Evolutionary conservation across 2,888 invertebrate species (phyloP).

Genomic region (Drosophila sordidula): DNA sequence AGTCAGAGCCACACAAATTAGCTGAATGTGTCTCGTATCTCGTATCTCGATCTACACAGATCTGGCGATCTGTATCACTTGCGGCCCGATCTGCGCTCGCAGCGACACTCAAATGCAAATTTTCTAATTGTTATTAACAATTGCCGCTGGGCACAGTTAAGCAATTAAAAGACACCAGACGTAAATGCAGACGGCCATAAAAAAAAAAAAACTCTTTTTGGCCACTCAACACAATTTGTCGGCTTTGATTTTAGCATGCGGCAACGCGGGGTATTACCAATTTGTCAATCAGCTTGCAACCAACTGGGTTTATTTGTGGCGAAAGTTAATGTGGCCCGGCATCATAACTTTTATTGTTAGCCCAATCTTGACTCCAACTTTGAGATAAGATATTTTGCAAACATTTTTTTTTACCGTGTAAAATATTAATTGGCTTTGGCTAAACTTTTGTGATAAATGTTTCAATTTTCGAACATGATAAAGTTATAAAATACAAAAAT

Average conservation of each 20-base stretch:
- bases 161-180: slow-evolving; percentile 74
- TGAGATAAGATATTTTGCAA: not conserved
- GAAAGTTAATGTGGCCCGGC: too few relatives aligned
- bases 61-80: slow-evolving; percentile 28
- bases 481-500: too few relatives aligned
- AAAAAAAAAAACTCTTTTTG: slow-evolving; percentile 35
- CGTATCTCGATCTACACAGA: slow-evolving; percentile 38
- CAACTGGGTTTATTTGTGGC: too few relatives aligned
- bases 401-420: too few relatives aligned
- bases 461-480: too few relatives aligned
- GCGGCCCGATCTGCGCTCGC: slow-evolving; percentile 20
- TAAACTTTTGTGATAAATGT: too few relatives aligned
- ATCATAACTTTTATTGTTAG: not conserved
- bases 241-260: slow-evolving; percentile 20
- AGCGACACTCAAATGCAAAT: slow-evolving; percentile 56
- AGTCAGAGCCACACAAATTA: slow-evolving; percentile 68
- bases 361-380: not conserved
- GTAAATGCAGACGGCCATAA: slow-evolving; percentile 31
- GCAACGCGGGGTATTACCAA: not conserved
- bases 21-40: slow-evolving; percentile 43
- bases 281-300: not conserved
- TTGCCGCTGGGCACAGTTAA: slow-evolving; percentile 75
- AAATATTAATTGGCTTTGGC: too few relatives aligned
- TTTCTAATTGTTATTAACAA: slow-evolving; percentile 77
- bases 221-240: slow-evolving; percentile 46